phyloP scores from a whole-genome alignment of 2,888 invertebrate genomes.

The Platycheirus rosarum region DNA sequence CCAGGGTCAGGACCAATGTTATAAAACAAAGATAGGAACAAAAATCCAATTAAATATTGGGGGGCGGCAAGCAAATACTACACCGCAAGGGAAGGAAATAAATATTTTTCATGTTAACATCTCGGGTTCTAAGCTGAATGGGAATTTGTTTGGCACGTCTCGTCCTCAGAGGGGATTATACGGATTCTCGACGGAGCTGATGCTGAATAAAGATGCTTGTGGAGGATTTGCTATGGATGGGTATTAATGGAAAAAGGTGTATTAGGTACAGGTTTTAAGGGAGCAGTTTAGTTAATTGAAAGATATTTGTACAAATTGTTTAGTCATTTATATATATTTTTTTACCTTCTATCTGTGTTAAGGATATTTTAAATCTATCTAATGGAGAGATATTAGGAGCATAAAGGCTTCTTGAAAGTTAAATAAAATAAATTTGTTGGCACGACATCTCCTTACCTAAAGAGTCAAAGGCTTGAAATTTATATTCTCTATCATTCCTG shows the following conservation, averaged over 20 bases:
- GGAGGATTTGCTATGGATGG: slow-evolving; percentile 26
- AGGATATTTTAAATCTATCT: too few relatives aligned
- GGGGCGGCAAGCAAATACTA: slow-evolving; percentile 54
- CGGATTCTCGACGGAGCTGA: slow-evolving; percentile 42
- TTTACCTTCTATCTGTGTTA: too few relatives aligned
- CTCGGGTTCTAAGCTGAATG: slow-evolving; percentile 54
- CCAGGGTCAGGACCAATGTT: neutral
- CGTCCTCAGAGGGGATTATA: slow-evolving; percentile 55
- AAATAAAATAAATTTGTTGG: too few relatives aligned
- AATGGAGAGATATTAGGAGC: too few relatives aligned
- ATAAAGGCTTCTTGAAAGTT: too few relatives aligned
- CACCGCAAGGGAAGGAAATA: slow-evolving; percentile 26
- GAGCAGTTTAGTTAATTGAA: neutral
- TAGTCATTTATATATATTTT: too few relatives aligned
- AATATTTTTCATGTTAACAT: slow-evolving; percentile 32
- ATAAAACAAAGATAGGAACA: slow-evolving; percentile 8
- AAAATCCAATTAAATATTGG: slow-evolving; percentile 65
- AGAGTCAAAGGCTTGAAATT: too few relatives aligned
- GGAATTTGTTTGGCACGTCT: slow-evolving; percentile 70
- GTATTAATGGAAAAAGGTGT: slow-evolving; percentile 38
- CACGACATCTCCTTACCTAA: too few relatives aligned
- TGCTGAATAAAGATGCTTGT: slow-evolving; percentile 33
- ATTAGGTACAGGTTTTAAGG: neutral
- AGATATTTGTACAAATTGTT: too few relatives aligned
- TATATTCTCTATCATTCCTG: too few relatives aligned